A percentile compares a stretch with the other conserved stretches of the same genome.
Conservation (phyloP, 1,140 invertebrate species). For the Drosophila tsacasi region DNA sequence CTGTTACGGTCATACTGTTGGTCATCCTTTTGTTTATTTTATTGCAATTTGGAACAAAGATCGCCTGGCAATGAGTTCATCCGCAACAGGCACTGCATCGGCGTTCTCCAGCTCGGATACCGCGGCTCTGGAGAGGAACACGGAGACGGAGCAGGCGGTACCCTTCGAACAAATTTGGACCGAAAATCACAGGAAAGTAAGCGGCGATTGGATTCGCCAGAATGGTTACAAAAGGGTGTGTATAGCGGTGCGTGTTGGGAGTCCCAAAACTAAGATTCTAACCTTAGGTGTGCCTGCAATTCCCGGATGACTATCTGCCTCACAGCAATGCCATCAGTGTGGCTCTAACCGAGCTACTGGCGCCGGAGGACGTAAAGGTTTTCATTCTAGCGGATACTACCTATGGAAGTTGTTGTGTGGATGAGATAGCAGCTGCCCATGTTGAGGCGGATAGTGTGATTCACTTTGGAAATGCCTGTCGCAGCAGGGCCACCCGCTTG, state of each 20-base stretch:
- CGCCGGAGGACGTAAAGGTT: constrained; percentile 85
- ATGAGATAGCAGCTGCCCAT: constrained; percentile 94
- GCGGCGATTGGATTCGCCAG: constrained; percentile 89
- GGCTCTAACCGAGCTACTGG: constrained; percentile 86
- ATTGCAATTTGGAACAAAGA: constrained; percentile 4
- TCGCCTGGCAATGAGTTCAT: constrained; percentile 42
- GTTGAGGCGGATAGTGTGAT: constrained; percentile 93
- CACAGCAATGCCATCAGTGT: constrained; percentile 90
- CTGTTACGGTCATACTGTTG: constrained; percentile 9
- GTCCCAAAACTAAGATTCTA: not conserved
- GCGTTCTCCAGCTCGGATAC: constrained; percentile 77
- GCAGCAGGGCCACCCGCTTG: constrained; percentile 90
- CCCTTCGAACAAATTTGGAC: constrained; percentile 76
- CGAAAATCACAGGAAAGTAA: constrained; percentile 86
- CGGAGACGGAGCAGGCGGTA: constrained; percentile 50
- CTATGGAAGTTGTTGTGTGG: constrained; percentile 97
- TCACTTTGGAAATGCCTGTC: constrained; percentile 96
- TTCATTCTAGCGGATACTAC: constrained; percentile 97
- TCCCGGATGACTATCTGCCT: constrained; percentile 93
- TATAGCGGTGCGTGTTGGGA: constrained; percentile 15
- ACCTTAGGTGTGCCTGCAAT: constrained; percentile 94
- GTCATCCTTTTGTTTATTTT: constrained; percentile 14
- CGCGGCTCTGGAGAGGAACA: constrained; percentile 63
- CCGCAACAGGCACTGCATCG: constrained; percentile 46
- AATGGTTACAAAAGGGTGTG: constrained; percentile 89